Conservation (phyloP, 1,140 invertebrate species). For the Zaprionus davidi region DNA sequence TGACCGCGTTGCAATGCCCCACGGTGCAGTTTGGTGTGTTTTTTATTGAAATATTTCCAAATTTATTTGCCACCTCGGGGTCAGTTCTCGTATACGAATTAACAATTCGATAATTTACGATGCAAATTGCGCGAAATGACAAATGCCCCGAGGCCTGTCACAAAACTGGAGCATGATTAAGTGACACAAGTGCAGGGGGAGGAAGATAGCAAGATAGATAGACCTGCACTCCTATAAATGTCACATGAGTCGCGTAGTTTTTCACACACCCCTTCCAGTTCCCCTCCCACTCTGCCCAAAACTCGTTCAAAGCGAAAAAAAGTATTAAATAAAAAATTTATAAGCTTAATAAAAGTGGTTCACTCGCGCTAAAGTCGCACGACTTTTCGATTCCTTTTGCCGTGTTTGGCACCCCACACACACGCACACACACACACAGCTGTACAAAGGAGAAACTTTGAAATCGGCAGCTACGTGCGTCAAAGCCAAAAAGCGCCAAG, state of each 20-base stretch:
- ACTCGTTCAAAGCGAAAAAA: conserved; percentile 74
- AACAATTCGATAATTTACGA: conserved; percentile 53
- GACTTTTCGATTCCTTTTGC: conserved; percentile 58
- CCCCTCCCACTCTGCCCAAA: background rate
- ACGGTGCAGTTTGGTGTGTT: conserved; percentile 17
- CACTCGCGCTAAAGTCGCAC: conserved; percentile 36
- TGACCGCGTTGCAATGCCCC: conserved; percentile 12
- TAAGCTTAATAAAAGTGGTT: conserved; percentile 80
- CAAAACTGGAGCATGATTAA: conserved; percentile 32
- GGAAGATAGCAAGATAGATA: conserved; percentile 16
- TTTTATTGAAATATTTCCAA: conserved; percentile 54
- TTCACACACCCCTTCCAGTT: background rate
- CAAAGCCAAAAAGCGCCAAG: conserved; percentile 78
- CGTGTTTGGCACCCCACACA: conserved; percentile 38
- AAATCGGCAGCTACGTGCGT: conserved; percentile 80
- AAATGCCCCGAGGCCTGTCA: conserved; percentile 10
- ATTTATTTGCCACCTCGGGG: conserved; percentile 39
- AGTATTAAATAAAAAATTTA: conserved; percentile 81
- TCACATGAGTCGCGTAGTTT: conserved; percentile 65
- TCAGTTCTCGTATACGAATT: conserved; percentile 37
- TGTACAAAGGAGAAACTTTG: conserved; percentile 63
- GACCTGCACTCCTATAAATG: conserved; percentile 65
- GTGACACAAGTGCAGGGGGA: conserved; percentile 25
- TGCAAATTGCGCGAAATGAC: conserved; percentile 30
- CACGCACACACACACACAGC: conserved; percentile 25